Evolutionary conservation across 2,113 vertebrate species (phyloP), one percentile per base, ranked within the genome.

Genomic region (Cheilinus undulatus): DNA sequence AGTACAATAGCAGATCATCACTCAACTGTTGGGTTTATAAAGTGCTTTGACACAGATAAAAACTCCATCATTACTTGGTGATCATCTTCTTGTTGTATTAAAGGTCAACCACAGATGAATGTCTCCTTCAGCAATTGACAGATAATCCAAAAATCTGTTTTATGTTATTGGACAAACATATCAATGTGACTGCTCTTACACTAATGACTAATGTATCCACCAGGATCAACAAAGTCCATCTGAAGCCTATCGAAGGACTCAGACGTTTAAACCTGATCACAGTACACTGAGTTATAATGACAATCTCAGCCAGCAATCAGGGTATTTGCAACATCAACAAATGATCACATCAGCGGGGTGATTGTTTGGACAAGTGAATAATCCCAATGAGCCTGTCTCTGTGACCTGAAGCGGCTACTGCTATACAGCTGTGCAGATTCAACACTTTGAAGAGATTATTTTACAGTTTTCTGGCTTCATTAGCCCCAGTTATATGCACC

Each of bases 151-250:
- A 50, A 51, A 63, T 62, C 74, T 56, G 43, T 24, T 67, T 68
- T 23, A 12, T 38, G 24, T 34, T 27, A 19, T 23, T 23, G 8
- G 26, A 28, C 26, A 65, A n/a, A 28, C 5, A 32, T 43, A 40
- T 11, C 26, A 4, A 32, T 53, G 28, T 34, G 46, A 63, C 58
- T 26, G 22, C 6, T n/a, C n/a, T 23, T 48, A 58, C 53, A 46
- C 17, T 68, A 69, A 61, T 63, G 54, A 82, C 50, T 58, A 61
- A 60, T 74, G 78, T 76, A 50, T 53, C 36, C 49, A 61, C 61
- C 46, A 59, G 50, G 72, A 75, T 82, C 75, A 61, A 78, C 81
- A 66, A 65, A 40, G 77, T 61, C 67, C 59, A 70, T 64, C 26
- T 38, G 65, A 52, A 14, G 7, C 26, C 26, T 42, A 52, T 53